phyloP scores from a whole-genome alignment of 2,797 vertebrate genomes.

The Myotis myotis region DNA sequence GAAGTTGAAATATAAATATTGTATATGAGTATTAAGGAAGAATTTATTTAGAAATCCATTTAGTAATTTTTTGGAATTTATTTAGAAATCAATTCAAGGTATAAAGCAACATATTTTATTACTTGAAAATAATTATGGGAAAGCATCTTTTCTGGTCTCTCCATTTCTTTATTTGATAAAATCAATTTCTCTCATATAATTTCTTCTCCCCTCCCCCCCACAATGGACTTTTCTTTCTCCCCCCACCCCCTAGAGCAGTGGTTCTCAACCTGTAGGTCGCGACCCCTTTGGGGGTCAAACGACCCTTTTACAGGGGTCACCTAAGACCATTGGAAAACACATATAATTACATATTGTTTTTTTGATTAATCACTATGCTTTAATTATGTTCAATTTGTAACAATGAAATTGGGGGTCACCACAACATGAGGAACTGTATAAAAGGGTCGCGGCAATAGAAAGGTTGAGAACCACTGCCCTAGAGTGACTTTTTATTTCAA shows the following conservation, averaged over 20 bases:
- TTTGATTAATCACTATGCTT: too few species aligned
- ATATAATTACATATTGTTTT: too few species aligned
- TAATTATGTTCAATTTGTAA: too few species aligned
- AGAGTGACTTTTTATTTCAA: conserved; percentile 86
- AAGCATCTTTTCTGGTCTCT: background rate
- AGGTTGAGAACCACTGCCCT: conserved; percentile 50
- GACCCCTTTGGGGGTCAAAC: too few species aligned
- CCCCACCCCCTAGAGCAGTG: background rate
- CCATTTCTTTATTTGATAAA: conserved; percentile 3
- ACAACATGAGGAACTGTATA: too few species aligned
- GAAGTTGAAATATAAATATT: background rate
- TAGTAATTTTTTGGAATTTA: background rate
- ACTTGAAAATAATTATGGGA: background rate
- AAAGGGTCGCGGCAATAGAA: too few species aligned
- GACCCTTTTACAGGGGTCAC: too few species aligned
- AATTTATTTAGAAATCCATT: background rate
- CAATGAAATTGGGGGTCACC: too few species aligned
- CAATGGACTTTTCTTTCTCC: background rate
- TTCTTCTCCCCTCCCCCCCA: background rate
- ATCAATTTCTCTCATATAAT: background rate
- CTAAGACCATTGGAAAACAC: too few species aligned
- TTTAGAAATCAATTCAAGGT: background rate
- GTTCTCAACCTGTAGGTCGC: too few species aligned
- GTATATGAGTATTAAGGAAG: background rate
- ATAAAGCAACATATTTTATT: background rate